Base-by-base conservation (phyloP, 2,888 invertebrate species). In the Mamestra brassicae region DNA sequence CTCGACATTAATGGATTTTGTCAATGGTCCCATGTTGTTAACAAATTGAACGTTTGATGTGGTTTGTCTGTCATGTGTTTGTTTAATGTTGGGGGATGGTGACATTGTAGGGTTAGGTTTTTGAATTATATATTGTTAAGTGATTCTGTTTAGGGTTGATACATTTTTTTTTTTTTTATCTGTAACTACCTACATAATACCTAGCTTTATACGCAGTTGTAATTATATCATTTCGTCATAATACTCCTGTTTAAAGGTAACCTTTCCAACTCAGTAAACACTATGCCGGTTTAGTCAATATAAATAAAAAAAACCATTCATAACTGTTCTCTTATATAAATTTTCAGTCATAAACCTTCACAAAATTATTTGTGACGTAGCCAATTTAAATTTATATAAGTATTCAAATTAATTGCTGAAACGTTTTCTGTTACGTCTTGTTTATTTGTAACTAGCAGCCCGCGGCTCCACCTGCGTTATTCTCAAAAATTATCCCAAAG, bases 1-100 rank as follows among this genome's bases (percentile, higher is more conserved):
- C 89, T 89, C 90, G 89, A 93, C 92, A 92, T 95, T 96, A 96
- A 96, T 96, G 96, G 95, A 95, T 93, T 95, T 95, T 95, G 95
- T 96, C 95, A 95, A 95, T 95, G 94, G 89, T 89, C 91, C 90
- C 90, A 86, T 74, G 84, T 79, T 81, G 66, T 74, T 79, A 79
- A 76, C 79, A 85, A 87, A 89, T 91, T 90, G 87, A 87, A 80
- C 92, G 93, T 95, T 95, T 96, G 95, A 95, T 94, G 94, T 95
- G 92, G 91, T 90, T 87, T 82, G 84, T 76, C 67, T 70, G 61
- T 74, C 71, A 61, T 77, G 67, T 76, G 78, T 76, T 78, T 72
- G 60, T 80, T 80, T 70, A 69, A 74, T 76, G 61, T 85, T 72
- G 66, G 84, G 76, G 72, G 58, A 76, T 78, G 57, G 74, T 71